Conservation (phyloP, 1,140 invertebrate genomes). For the Eupeodes corollae region DNA sequence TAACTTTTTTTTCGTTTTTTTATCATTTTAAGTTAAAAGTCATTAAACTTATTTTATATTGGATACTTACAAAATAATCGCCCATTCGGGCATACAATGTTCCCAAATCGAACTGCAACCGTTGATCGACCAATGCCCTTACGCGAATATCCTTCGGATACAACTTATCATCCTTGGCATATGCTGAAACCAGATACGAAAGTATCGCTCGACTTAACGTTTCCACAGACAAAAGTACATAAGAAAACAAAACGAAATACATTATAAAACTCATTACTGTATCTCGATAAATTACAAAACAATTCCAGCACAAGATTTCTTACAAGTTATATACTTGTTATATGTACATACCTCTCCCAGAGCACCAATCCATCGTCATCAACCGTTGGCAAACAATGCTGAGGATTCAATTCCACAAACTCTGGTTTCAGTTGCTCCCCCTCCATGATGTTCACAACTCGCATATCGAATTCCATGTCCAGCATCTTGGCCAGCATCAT, state of each 20-base stretch:
- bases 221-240: too few species aligned
- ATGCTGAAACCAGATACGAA: conserved; percentile 57
- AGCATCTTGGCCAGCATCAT: conserved; percentile 43
- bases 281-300: too few species aligned
- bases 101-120: conserved; percentile 60
- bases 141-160: conserved; percentile 55
- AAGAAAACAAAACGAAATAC: conserved; percentile 2
- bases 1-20: too few species aligned
- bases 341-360: conserved; percentile 42
- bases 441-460: conserved; percentile 39
- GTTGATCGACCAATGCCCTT: conserved; percentile 57
- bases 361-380: conserved; percentile 53
- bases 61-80: conserved; percentile 40
- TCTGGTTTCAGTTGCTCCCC: conserved; percentile 44
- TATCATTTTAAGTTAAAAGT: too few species aligned
- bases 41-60: too few species aligned
- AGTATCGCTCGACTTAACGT: conserved; percentile 63
- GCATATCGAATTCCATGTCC: conserved; percentile 42
- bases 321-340: too few species aligned
- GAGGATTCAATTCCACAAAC: conserved; percentile 48
- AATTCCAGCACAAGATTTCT: too few species aligned
- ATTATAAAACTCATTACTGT: neutral
- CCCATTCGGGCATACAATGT: conserved; percentile 47
- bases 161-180: conserved; percentile 50
- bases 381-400: conserved; percentile 56